Evolutionary conservation across 2,888 invertebrate species (phyloP).

Genomic region (Melieria picta): DNA sequence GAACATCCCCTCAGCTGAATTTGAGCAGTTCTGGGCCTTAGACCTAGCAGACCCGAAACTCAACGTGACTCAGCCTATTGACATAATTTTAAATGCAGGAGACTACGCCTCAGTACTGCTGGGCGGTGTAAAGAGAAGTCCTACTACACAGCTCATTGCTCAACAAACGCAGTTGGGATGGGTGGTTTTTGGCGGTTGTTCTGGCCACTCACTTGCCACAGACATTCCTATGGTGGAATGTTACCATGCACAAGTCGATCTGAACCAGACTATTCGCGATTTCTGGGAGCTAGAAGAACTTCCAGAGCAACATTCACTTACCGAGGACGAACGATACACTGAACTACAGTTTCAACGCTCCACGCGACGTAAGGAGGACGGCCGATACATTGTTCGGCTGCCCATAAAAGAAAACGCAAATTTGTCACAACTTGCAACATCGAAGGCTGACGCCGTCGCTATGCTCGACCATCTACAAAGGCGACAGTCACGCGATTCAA

Average conservation of each 20-base stretch:
- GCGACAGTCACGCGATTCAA: neutral
- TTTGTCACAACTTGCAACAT: neutral
- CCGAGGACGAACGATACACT: neutral
- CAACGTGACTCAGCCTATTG: neutral
- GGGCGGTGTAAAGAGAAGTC: neutral
- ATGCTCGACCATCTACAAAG: neutral
- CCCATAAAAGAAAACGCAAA: neutral
- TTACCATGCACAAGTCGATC: slow-evolving; percentile 6
- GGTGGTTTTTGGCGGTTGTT: neutral
- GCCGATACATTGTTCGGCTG: neutral
- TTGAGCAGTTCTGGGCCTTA: no score
- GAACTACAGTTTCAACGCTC: neutral
- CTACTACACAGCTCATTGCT: neutral
- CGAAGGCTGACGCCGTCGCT: neutral
- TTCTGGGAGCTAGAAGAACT: slow-evolving; percentile 22
- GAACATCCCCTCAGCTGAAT: no score
- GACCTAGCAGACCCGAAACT: no score
- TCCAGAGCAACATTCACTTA: neutral
- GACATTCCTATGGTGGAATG: neutral
- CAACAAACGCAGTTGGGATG: neutral
- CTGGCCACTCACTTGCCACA: neutral
- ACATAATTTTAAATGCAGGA: slow-evolving; percentile 14
- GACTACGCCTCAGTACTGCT: slow-evolving; percentile 13
- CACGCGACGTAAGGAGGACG: neutral
- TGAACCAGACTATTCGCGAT: slow-evolving; percentile 6